Evolutionary conservation across 1,140 invertebrate species (phyloP), one percentile per base, ranked within the genome.

Genomic region (Lucilia cuprina): DNA sequence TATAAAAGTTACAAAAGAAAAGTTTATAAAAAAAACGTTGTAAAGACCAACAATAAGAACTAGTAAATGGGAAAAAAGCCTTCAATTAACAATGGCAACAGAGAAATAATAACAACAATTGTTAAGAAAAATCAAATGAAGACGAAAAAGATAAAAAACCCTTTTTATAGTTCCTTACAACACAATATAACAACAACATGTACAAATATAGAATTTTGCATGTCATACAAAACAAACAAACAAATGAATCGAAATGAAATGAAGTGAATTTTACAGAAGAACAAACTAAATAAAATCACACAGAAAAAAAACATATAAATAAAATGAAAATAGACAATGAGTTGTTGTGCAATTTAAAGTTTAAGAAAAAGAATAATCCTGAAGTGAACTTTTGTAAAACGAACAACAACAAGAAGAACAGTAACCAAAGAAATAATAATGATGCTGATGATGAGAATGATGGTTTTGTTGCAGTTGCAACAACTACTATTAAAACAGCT

Each of bases 171-270:
- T 5, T 55, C 50, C 50, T 55, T 13, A 0, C 7, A 2, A 41
- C 41, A 41, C 41, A 41, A 10, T 14, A 55, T n/a, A n/a, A n/a
- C 50, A 55, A 55, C 49, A 49, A 30, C 25, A 30, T 30, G 19
- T 25, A 25, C 77, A 80, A 50, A 80, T 49, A 49, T 80, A 80
- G 77, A 80, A 80, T 41, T 80, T 80, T 80, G 77, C 77, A 80
- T 80, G 77, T 80, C 77, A 49, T 80, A 80, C 77, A 12, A 80
- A 77, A 77, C 30, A 77, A 49, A 80, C 25, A 70, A 70, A 47
- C 35, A 41, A 78, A 78, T 41, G 34, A 25, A 34, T 8, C 70
- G 21, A 78, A 78, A 60, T 41, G n/a, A 35, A 41, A 41, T 41
- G 2, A 60, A 41, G 74, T 41, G 17, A n/a, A 60, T n/a, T 60